Evolutionary conservation across 2,888 invertebrate species (phyloP).

Genomic region (Fissipunctia ypsillon): DNA sequence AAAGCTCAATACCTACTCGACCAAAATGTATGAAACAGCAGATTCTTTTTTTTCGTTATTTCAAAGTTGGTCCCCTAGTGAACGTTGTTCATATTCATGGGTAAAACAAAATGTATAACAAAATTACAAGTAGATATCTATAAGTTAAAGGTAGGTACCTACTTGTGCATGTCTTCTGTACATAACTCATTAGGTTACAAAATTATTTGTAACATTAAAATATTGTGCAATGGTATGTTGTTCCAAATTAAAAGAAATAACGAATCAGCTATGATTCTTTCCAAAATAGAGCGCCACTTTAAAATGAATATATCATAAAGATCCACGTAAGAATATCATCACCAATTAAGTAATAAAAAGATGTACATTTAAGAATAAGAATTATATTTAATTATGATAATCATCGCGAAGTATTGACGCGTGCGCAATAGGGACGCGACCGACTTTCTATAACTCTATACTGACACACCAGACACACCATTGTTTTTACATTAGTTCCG

Average conservation of each 20-base stretch:
- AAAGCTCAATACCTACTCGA: too few species aligned
- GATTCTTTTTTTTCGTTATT: too few species aligned
- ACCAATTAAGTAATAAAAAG: constrained; percentile 30
- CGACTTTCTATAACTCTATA: constrained; percentile 62
- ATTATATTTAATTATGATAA: constrained; percentile 54
- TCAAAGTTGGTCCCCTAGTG: too few species aligned
- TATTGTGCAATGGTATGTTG: too few species aligned
- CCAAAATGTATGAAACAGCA: too few species aligned
- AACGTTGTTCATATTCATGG: too few species aligned
- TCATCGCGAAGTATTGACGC: constrained; percentile 54
- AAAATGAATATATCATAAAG: constrained; percentile 3
- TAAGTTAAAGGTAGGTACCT: background rate
- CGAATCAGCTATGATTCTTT: background rate
- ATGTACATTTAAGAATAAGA: constrained; percentile 24
- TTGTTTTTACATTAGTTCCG: constrained; percentile 61
- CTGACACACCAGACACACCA: constrained; percentile 38
- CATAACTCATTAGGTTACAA: background rate
- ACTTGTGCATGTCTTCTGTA: background rate
- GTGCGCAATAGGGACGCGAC: constrained; percentile 49
- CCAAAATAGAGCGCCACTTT: background rate
- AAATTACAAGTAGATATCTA: too few species aligned
- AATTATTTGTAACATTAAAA: background rate
- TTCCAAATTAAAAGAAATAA: background rate
- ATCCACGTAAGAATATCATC: constrained; percentile 6
- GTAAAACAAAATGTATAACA: too few species aligned